Percentiles rank a stretch among this genome's conserved stretches.
These are phyloP conservation scores for Laticauda laticaudata DNA, from an alignment of 2,113 vertebrate species.

Conservation along the genomic window DNA sequence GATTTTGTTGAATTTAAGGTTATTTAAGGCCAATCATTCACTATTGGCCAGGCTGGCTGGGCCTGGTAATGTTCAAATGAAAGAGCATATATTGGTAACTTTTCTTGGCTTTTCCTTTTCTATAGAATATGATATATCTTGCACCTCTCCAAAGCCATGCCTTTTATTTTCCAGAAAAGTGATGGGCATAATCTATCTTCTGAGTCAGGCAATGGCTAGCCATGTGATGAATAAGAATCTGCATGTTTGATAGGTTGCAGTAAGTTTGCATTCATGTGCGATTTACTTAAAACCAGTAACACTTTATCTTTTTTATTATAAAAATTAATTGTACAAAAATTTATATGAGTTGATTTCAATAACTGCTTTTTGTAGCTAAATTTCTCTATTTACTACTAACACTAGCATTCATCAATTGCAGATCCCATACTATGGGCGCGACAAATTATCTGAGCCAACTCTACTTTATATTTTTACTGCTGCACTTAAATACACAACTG, in stretches of 20 bases:
- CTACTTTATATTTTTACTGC: constrained; percentile 8
- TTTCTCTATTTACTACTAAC: background rate
- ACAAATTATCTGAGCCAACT: background rate
- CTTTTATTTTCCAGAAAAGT: background rate
- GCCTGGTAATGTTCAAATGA: background rate
- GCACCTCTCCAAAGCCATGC: background rate
- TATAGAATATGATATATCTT: background rate
- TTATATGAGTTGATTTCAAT: background rate
- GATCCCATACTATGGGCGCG: background rate
- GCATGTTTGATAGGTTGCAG: background rate
- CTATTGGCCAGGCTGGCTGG: background rate
- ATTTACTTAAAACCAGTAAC: background rate
- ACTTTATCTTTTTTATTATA: background rate
- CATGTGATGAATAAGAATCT: background rate
- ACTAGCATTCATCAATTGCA: background rate
- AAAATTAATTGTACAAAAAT: background rate
- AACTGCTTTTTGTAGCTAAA: background rate
- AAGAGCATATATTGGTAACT: background rate
- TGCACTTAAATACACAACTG: constrained; percentile 11
- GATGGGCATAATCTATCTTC: background rate
- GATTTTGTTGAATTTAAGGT: background rate
- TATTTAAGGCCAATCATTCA: background rate
- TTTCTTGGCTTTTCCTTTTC: background rate
- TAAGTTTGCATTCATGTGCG: background rate
- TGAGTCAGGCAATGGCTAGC: background rate